A percentile compares a stretch with the other conserved stretches of the same genome.
Evolutionary conservation across 2,113 vertebrate species (phyloP).

Genomic region (Ascaphus truei): DNA sequence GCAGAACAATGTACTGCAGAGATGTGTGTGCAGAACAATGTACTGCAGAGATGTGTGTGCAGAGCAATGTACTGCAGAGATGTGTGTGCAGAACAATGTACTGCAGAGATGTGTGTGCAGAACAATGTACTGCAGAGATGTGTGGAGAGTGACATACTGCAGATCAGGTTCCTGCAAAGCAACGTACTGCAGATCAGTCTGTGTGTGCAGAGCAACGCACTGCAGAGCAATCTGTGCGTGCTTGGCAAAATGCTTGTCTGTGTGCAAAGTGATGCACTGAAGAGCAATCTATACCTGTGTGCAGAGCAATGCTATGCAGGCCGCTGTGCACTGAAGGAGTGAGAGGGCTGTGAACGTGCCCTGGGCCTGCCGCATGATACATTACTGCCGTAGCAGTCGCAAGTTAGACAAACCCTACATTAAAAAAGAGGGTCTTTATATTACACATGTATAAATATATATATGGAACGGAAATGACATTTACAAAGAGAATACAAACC

Average conservation of each 20-base stretch:
- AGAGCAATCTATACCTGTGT: background rate
- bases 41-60: no score
- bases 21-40: no score
- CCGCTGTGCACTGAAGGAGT: background rate
- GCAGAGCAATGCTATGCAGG: background rate
- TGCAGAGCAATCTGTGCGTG: background rate
- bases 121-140: no score
- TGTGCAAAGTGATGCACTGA: no score
- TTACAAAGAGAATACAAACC: slow-evolving; percentile 38
- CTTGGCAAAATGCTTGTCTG: background rate
- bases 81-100: no score
- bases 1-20: no score
- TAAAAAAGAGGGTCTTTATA: slow-evolving; percentile 38
- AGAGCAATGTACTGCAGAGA: no score
- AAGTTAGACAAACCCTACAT: slow-evolving; percentile 24
- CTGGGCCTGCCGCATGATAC: slow-evolving; percentile 12
- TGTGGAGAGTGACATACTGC: no score
- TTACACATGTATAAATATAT: slow-evolving; percentile 38
- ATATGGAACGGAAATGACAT: slow-evolving; percentile 36
- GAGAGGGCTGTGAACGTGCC: no score
- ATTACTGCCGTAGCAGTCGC: slow-evolving; percentile 15
- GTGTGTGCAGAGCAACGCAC: background rate
- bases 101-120: no score
- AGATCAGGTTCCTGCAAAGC: no score
- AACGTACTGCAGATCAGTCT: background rate